A percentile compares a stretch with the other conserved stretches of the same genome.
Conservation (phyloP, 1,140 invertebrate genomes). For the Chlorops oryzae region DNA sequence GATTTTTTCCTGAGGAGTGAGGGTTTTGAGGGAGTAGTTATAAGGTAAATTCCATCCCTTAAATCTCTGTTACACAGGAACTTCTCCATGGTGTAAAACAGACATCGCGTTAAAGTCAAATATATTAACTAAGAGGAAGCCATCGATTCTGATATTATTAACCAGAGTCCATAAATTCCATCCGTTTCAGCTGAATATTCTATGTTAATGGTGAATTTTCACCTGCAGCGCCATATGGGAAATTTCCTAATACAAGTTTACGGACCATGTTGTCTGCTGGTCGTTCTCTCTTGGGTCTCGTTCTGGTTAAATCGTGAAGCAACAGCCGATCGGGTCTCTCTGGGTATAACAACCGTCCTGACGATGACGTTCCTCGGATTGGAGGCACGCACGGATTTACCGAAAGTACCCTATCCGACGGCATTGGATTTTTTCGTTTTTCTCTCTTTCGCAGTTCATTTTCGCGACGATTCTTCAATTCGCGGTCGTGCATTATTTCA, state of each 20-base stretch:
- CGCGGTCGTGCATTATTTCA: conserved; percentile 83
- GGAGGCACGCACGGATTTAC: conserved; percentile 77
- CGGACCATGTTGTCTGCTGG: conserved; percentile 74
- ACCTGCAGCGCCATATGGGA: conserved; percentile 77
- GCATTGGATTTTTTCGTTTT: conserved; percentile 84
- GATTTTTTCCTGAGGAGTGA: too few relatives aligned
- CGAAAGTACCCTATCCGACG: conserved; percentile 81
- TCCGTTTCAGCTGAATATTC: conserved; percentile 62
- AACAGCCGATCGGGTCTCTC: conserved; percentile 75
- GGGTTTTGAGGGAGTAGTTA: too few relatives aligned
- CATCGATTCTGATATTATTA: too few relatives aligned
- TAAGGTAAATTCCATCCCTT: too few relatives aligned
- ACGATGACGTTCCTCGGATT: conserved; percentile 85
- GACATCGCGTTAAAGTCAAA: too few relatives aligned
- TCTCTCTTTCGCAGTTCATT: conserved; percentile 78
- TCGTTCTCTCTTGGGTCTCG: conserved; percentile 83
- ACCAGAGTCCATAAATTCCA: too few relatives aligned
- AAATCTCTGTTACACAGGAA: too few relatives aligned
- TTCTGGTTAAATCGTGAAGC: conserved; percentile 89
- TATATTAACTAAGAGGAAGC: too few relatives aligned
- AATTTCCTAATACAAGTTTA: conserved; percentile 87
- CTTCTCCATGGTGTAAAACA: too few relatives aligned
- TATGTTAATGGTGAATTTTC: conserved; percentile 74
- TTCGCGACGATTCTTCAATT: conserved; percentile 84
- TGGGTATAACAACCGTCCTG: conserved; percentile 80